These are phyloP conservation scores for Setipinna tenuifilis DNA, from an alignment of 2,797 vertebrate species.

Conservation along the genomic window DNA sequence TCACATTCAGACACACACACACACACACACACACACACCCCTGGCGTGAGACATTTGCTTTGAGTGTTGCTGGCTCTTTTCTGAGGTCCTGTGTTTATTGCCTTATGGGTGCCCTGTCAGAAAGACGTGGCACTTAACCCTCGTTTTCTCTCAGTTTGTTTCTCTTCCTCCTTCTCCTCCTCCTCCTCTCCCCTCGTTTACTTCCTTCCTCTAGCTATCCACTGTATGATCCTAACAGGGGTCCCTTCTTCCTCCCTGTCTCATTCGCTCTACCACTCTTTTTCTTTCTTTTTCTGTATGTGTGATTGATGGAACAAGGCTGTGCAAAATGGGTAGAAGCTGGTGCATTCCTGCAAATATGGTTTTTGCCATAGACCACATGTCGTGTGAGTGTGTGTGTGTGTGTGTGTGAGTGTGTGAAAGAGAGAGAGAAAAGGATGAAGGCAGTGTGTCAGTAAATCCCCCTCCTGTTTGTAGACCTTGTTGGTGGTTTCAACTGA, in stretches of 20 bases:
- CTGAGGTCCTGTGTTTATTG: background rate
- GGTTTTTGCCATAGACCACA: background rate
- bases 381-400: background rate
- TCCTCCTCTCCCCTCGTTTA: background rate
- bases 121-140: background rate
- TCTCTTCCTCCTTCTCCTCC: background rate
- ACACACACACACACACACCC: constrained; percentile 8
- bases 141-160: background rate
- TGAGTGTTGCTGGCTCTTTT: constrained; percentile 28
- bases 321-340: background rate
- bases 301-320: background rate
- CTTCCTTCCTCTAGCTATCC: background rate
- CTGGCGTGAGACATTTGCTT: background rate
- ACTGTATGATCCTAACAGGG: background rate
- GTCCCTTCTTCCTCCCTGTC: background rate
- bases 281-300: background rate
- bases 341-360: background rate
- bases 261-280: background rate
- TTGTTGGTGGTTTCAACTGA: background rate
- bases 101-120: constrained; percentile 7
- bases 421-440: too few relatives aligned
- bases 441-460: background rate
- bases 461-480: background rate
- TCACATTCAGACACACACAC: background rate
- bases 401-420: background rate